Evolutionary conservation across 2,797 vertebrate species (phyloP), one percentile per base, ranked within the genome.

Genomic region (Gambusia yucatana): DNA sequence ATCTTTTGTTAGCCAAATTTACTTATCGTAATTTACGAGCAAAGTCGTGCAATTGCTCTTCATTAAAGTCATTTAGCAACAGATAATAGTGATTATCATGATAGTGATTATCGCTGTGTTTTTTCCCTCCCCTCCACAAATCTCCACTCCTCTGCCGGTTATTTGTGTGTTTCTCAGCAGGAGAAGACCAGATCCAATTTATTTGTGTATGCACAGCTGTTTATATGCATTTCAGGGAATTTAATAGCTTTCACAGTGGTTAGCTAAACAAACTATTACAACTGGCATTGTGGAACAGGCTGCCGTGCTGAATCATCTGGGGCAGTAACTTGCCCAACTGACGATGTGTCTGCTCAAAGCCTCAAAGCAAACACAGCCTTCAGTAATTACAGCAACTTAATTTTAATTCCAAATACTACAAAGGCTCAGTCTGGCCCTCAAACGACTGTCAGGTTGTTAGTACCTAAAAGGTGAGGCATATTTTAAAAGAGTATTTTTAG

Each of bases 211-310:
- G 61, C 72, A 17, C 2, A 33, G 28, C 28, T 80, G 75, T 85
- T 65, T 88, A 47, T 79, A 33, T 55, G 77, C 78, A 74, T 82
- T 75, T 73, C 55, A 47, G 76, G 83, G 80, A 83, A 91, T 94
- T 92, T 46, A 91, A 95, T 92, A 88, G 88, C 83, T 88, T 91
- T 91, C 76, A 88, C 30, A 30, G 76, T 89, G 78, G 89, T 85
- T 87, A 87, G 84, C 87, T 89, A 84, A 91, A 91, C 85, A 91
- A 87, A 91, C 84, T 88, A 84, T 89, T 87, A 81, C 75, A 81
- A 85, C 57, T 85, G 83, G 81, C 85, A 77, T 82, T 30, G 80
- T 70, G 87, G 82, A 86, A 77, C 73, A 82, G 67, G 67, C 77
- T 81, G 88, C 78, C 83, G 80, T 63, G 73, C 77, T 83, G 83